A percentile compares a stretch with the other conserved stretches of the same genome.
These are phyloP conservation scores for Eilema griseolum DNA, from an alignment of 2,888 invertebrate genomes.

Conservation along the genomic window DNA sequence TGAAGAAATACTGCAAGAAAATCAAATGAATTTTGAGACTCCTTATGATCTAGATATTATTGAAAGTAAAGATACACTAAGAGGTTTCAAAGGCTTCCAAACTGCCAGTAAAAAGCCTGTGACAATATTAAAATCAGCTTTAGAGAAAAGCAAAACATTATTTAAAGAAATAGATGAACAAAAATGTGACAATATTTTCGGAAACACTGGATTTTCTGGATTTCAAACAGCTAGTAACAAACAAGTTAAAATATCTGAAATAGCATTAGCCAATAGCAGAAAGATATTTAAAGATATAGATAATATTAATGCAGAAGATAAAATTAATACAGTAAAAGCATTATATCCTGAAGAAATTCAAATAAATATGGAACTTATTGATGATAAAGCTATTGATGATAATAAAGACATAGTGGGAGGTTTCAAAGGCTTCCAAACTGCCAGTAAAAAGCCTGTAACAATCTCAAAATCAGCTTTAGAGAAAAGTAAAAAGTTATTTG, in stretches of 20 bases:
- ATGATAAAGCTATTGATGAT: background rate
- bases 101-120: conserved; percentile 19
- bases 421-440: conserved; percentile 32
- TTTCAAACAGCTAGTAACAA: conserved; percentile 71
- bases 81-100: conserved; percentile 29
- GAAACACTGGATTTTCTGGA: conserved; percentile 23
- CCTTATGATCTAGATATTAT: too few relatives aligned
- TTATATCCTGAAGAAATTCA: conserved; percentile 23
- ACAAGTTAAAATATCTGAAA: conserved; percentile 60
- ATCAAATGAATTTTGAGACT: too few relatives aligned
- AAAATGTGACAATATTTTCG: background rate
- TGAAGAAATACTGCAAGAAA: conserved; percentile 13
- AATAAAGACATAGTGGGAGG: background rate
- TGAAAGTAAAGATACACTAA: too few relatives aligned
- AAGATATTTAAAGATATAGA: conserved; percentile 58
- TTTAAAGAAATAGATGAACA: conserved; percentile 6
- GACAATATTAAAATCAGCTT: conserved; percentile 42
- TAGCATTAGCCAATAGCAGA: conserved; percentile 65
- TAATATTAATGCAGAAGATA: background rate
- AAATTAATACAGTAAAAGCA: background rate
- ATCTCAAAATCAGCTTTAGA: conserved; percentile 45
- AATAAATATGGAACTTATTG: background rate
- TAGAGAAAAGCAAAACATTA: conserved; percentile 18
- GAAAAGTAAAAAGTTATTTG: conserved; percentile 20
- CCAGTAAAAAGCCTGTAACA: conserved; percentile 19